A percentile compares a stretch with the other conserved stretches of the same genome.
Conservation (phyloP, 2,797 vertebrate species). For the Sandelia bainsii region DNA sequence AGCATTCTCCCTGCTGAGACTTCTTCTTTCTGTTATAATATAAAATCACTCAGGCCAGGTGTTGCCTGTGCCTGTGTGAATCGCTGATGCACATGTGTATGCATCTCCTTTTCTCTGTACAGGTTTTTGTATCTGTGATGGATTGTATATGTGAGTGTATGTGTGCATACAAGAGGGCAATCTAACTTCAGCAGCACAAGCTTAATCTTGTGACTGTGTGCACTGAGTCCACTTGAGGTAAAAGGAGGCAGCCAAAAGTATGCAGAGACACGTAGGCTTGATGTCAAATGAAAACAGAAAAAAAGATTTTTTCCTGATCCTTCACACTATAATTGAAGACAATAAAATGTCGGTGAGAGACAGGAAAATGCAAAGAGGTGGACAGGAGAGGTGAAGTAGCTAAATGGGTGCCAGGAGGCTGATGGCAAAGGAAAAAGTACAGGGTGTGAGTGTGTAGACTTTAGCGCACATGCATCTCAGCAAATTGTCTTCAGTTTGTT, state of each 20-base stretch:
- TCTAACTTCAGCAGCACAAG: slow-evolving; percentile 50
- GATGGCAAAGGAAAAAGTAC: slow-evolving; percentile 26
- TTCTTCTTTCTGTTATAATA: slow-evolving; percentile 42
- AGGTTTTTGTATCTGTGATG: slow-evolving; percentile 4
- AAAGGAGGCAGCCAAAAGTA: slow-evolving; percentile 19
- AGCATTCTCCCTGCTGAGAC: slow-evolving; percentile 43
- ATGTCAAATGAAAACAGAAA: slow-evolving; percentile 35
- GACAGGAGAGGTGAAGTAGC: slow-evolving; percentile 32
- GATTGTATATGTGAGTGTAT: neutral
- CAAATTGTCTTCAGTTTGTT: slow-evolving; percentile 30
- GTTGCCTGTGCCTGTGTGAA: slow-evolving; percentile 25
- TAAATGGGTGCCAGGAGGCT: slow-evolving; percentile 41
- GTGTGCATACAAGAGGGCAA: slow-evolving; percentile 7
- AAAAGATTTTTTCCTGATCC: slow-evolving; percentile 17
- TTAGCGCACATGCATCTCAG: neutral
- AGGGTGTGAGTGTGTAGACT: neutral
- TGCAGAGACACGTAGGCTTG: slow-evolving; percentile 41
- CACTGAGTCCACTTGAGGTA: slow-evolving; percentile 49
- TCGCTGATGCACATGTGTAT: slow-evolving; percentile 25
- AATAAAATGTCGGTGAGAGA: slow-evolving; percentile 32
- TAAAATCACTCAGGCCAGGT: slow-evolving; percentile 59
- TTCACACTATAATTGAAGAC: slow-evolving; percentile 31
- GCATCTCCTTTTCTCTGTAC: slow-evolving; percentile 17
- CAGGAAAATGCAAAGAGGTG: slow-evolving; percentile 36
- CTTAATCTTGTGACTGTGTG: slow-evolving; percentile 63